Evolutionary conservation across 2,888 invertebrate genomes (phyloP), one percentile per base, ranked within the genome.

Genomic region (Torymus auratus): DNA sequence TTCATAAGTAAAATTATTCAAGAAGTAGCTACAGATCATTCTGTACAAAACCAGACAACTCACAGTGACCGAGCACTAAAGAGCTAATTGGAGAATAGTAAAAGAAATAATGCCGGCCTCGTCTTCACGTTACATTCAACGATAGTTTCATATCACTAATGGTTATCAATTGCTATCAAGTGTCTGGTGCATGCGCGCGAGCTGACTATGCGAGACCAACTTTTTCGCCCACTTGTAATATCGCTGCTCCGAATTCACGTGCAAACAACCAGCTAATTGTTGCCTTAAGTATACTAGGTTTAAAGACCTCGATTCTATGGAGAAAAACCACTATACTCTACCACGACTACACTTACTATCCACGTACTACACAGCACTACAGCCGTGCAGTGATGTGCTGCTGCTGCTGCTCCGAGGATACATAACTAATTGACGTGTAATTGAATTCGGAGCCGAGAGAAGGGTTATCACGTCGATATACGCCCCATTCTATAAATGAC

Each of bases 401-500:
- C 28, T 28, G 28, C 28, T 28, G 3, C 28, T 28, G 28, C 28
- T 28, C 28, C 28, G 28, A 28, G 28, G 28, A 28, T 28, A 28
- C 71, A 17, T 13, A 2, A 15, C 53, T 53, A 72, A 72, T 72
- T 23, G 53, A 53, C 61, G 41, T 23, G 23, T 67, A 68, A 75
- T 61, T 68, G 60, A 58, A 67, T 52, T 20, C 20, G 60, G 10
- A 73, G 68, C 67, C 70, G 70, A 71, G 58, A 61, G 28, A 28
- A 28, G 28, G 28, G 28, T 2, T 75, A 60, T 75, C 64, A 71
- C 80, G 78, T 79, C 83, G 83, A 84, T 84, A 28, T 28, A 87
- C 87, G 86, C 86, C 86, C 88, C 85, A 83, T 86, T 86, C 85
- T 70, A 84, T 76, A 85, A 87, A 86, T 88, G 87, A 88, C 88